phyloP scores from a whole-genome alignment of 2,113 vertebrate genomes.

The Zosterops hypoxanthus region DNA sequence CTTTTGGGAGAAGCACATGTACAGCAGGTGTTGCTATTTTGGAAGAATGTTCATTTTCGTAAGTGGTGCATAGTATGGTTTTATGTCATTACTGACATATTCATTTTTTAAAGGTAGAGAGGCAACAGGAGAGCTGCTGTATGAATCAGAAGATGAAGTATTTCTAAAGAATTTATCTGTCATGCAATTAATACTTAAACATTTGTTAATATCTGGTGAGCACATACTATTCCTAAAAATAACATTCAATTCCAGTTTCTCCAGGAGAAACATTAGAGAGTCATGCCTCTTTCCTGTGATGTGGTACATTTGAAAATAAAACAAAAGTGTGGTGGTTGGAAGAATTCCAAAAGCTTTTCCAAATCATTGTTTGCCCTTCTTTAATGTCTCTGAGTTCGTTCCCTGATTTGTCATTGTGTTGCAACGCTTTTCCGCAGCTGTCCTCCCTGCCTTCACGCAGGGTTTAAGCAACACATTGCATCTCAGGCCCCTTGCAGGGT shows the following conservation, averaged over 20 bases:
- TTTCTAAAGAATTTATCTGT: not conserved
- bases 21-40: not conserved
- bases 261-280: not conserved
- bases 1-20: not conserved
- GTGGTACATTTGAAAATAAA: constrained; percentile 24
- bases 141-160: not conserved
- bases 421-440: not conserved
- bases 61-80: not conserved
- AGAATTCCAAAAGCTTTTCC: not conserved
- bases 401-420: not conserved
- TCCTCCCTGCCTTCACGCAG: accelerated
- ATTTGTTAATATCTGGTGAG: constrained; percentile 32
- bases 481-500: not conserved
- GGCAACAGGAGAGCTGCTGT: not conserved
- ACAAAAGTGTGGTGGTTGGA: not conserved
- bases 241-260: constrained; percentile 13
- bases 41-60: not conserved
- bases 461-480: not conserved
- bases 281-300: not conserved
- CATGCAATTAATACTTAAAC: constrained; percentile 3
- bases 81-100: not conserved
- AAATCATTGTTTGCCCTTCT: not conserved
- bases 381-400: not conserved
- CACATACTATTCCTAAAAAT: constrained; percentile 5
- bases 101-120: not conserved